Evolutionary conservation across 1,140 invertebrate species (phyloP).

Genomic region (Drosophila sp.): DNA sequence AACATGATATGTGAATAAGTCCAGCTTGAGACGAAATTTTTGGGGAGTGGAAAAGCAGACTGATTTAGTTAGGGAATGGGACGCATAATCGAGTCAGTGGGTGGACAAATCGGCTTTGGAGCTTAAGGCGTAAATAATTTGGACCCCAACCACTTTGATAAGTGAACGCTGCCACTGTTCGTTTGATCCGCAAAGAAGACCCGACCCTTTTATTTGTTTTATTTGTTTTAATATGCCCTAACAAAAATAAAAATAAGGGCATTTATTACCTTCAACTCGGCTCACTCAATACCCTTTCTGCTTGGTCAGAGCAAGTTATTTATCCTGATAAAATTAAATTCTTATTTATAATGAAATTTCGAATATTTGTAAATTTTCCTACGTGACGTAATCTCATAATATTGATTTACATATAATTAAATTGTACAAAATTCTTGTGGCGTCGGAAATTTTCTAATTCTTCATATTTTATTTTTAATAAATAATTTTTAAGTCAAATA

Average conservation of each 20-base stretch:
- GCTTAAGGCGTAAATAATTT: constrained; percentile 81
- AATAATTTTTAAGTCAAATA: too few species aligned
- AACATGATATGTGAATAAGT: constrained; percentile 15
- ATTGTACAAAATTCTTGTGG: too few species aligned
- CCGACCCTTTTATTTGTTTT: constrained; percentile 47
- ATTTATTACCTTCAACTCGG: neutral
- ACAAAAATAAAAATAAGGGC: neutral
- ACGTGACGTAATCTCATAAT: too few species aligned
- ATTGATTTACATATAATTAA: too few species aligned
- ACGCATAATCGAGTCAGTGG: constrained; percentile 22
- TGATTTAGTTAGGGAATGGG: constrained; percentile 1
- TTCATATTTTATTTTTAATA: too few species aligned
- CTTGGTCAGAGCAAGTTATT: too few species aligned
- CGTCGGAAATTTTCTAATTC: too few species aligned
- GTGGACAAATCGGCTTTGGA: constrained; percentile 73
- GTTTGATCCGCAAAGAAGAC: constrained; percentile 57
- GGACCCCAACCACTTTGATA: constrained; percentile 68
- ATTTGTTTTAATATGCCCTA: constrained; percentile 28
- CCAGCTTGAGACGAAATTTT: constrained; percentile 1
- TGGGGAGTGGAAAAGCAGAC: neutral
- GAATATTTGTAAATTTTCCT: too few species aligned
- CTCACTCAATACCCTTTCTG: neutral
- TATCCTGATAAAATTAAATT: too few species aligned
- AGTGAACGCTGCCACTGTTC: constrained; percentile 62
- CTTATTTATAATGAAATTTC: too few species aligned